Evolutionary conservation across 2,113 vertebrate genomes (phyloP).

Genomic region (Mesocricetus auratus): DNA sequence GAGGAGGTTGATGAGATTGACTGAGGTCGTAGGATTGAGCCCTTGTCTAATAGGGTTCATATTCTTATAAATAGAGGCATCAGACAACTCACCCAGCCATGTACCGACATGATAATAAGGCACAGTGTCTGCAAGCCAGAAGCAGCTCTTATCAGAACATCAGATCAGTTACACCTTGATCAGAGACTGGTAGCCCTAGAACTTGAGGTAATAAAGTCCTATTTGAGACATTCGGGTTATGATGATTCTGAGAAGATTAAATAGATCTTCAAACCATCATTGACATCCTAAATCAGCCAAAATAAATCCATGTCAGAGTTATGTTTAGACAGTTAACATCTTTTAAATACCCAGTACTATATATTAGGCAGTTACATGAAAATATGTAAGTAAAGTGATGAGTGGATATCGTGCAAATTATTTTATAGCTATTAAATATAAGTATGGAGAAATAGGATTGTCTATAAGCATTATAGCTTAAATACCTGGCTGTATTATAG

Average conservation of each 20-base stretch:
- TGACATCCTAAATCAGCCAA: neutral
- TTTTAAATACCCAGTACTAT: slow-evolving; percentile 8
- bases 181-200: neutral
- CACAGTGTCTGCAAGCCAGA: neutral
- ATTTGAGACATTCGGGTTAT: neutral
- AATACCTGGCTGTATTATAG: neutral
- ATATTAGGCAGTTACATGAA: slow-evolving; percentile 16
- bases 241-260: neutral
- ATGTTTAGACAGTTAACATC: slow-evolving; percentile 23
- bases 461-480: neutral
- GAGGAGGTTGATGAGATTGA: slow-evolving; percentile 1
- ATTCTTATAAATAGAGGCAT: neutral
- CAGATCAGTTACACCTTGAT: neutral
- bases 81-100: neutral
- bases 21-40: neutral
- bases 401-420: slow-evolving; percentile 2
- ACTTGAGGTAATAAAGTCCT: slow-evolving; percentile 26
- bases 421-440: slow-evolving; percentile 29
- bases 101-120: neutral
- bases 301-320: slow-evolving; percentile 42
- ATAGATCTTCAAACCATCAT: slow-evolving; percentile 17
- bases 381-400: slow-evolving; percentile 51
- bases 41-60: neutral
- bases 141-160: neutral
- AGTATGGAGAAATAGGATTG: neutral